Base-by-base conservation (phyloP, 2,113 vertebrate genomes). In the Sakesphorus luctuosus region DNA sequence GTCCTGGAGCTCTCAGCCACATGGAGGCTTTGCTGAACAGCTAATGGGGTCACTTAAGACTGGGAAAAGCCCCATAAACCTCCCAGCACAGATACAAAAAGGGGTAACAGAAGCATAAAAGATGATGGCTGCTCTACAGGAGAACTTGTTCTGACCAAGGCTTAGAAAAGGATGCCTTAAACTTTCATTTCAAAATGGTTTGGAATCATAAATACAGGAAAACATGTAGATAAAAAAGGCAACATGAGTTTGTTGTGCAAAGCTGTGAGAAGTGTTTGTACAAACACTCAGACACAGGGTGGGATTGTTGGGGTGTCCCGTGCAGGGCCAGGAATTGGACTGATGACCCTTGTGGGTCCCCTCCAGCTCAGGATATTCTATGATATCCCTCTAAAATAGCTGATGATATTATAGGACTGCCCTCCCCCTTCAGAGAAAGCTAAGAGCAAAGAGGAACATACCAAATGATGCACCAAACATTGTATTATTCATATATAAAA, bases 401-500 rank as follows among this genome's bases (percentile, higher is more conserved):
- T 50, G 47, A 7, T 3, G 1, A 4, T 17, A 43, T 8, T 31
- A 35, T 6, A 69, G 38, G 10, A 53, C 50, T 55, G 61, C 20
- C 10, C 29, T 67, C 61, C 33, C 40, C 72, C 40, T 31, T 44
- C 56, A 66, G 15, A 77, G 49, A 73, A 87, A 72, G 72, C 28
- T 18, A 35, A 55, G 53, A 71, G 19, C 35, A 73, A 83, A 49
- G 1, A n/a, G 50, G 3, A 84, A 7, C 17, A 4, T 1, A 65
- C 58, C 8, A 65, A 71, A 56, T 3, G 9, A 61, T 6, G 9
- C 62, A 78, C 9, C 29, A 81, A 18, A 71, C 16, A 7, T 31
- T 24, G 0, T 2, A 36, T 3, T 36, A 44, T 1, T 11, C 55
- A 7, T 5, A 19, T 3, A 19, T 3, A 9, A 44, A 72, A 35